Conservation (phyloP, 2,797 vertebrate species). For the Siniperca undulata region DNA sequence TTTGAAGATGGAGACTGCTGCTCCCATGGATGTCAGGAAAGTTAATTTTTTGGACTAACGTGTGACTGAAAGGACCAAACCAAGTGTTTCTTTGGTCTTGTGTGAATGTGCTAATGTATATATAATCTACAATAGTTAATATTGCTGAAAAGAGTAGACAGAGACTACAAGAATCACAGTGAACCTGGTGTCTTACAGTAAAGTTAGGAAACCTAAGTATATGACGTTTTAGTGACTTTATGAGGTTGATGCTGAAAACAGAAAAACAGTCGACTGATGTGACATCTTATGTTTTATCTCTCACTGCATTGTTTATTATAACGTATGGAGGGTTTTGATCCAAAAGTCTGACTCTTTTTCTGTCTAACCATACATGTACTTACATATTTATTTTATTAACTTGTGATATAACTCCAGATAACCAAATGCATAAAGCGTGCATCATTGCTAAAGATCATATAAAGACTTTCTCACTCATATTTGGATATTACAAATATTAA, state of each 20-base stretch:
- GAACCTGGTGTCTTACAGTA: not conserved
- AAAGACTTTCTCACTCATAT: not conserved
- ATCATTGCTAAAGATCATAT: not conserved
- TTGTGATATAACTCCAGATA: not conserved
- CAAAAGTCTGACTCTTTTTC: not conserved
- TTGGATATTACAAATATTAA: slow-evolving; percentile 4
- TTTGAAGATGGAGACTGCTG: slow-evolving; percentile 23
- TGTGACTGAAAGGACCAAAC: slow-evolving; percentile 43
- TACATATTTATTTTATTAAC: not conserved
- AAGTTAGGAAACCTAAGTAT: not conserved
- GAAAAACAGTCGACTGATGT: not conserved
- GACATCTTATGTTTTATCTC: not conserved
- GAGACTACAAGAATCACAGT: not conserved
- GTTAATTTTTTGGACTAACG: not conserved
- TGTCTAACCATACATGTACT: not conserved
- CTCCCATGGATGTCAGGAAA: slow-evolving; percentile 4
- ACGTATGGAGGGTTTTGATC: not conserved
- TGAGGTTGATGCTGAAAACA: not conserved
- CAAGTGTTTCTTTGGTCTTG: not conserved
- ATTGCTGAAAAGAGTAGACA: not conserved
- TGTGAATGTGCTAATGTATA: not conserved
- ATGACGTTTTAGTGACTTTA: not conserved
- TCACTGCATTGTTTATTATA: not conserved
- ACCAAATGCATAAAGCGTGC: not conserved
- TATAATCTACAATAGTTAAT: not conserved